Conservation (phyloP, 2,113 vertebrate species). For the Myotis yumanensis region DNA sequence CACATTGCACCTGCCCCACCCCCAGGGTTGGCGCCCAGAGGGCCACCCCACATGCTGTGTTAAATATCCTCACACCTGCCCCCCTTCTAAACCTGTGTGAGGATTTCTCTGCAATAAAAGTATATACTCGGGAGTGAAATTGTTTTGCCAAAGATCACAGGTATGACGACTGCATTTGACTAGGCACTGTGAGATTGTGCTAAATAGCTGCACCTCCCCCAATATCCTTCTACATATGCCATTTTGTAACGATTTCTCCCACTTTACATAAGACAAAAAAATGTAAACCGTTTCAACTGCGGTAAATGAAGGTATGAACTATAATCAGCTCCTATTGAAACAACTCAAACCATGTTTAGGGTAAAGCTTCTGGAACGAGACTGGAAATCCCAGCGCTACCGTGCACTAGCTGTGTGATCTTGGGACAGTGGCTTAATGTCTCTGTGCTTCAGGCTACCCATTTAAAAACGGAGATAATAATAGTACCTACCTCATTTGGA, state of each 20-base stretch:
- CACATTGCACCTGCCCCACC: neutral
- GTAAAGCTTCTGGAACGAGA: neutral
- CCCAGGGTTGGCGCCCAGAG: neutral
- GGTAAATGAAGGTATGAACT: neutral
- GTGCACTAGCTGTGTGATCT: neutral
- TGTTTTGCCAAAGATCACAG: neutral
- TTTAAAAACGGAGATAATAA: neutral
- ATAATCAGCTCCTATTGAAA: neutral
- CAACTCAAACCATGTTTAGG: neutral
- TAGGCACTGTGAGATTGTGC: neutral
- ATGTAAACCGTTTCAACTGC: neutral
- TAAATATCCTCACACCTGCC: neutral
- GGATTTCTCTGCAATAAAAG: constrained; percentile 21
- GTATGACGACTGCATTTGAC: neutral
- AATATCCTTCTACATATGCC: neutral
- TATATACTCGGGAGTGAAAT: neutral
- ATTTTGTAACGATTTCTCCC: neutral
- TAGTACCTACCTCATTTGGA: neutral
- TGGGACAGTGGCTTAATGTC: neutral
- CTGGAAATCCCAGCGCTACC: neutral
- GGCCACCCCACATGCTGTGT: neutral
- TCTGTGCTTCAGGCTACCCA: neutral
- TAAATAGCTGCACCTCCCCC: neutral
- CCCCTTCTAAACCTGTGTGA: neutral
- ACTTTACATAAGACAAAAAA: neutral